Conservation (phyloP, 2,113 vertebrate species). For the Emberiza fucata region DNA sequence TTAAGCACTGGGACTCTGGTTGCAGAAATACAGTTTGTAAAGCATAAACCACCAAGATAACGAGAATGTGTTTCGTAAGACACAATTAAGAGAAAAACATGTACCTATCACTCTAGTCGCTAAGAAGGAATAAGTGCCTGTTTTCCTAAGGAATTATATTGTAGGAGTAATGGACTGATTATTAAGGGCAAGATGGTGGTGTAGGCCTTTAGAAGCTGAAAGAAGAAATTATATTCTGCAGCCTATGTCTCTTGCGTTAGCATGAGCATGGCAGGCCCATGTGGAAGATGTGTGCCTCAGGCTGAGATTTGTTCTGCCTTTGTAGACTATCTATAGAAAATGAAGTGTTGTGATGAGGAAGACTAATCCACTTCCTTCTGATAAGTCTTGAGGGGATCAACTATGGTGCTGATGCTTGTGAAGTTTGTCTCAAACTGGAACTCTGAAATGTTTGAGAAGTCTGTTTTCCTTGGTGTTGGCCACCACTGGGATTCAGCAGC, state of each 20-base stretch:
- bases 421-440: not conserved
- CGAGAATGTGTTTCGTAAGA: not conserved
- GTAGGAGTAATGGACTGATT: not conserved
- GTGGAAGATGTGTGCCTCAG: not conserved
- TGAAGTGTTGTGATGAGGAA: not conserved
- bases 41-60: not conserved
- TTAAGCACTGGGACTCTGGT: not conserved
- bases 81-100: not conserved
- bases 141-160: not conserved
- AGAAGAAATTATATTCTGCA: not conserved
- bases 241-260: not conserved
- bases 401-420: not conserved
- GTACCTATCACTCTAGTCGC: not conserved
- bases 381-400: not conserved
- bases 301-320: not conserved
- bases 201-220: not conserved
- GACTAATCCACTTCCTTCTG: not conserved
- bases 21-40: not conserved
- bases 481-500: not conserved
- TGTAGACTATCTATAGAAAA: not conserved
- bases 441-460: not conserved
- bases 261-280: rapidly evolving
- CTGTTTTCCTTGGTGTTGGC: not conserved
- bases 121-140: not conserved
- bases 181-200: not conserved